phyloP scores from a whole-genome alignment of 2,888 invertebrate species.

The Acrobeloides nanus region DNA sequence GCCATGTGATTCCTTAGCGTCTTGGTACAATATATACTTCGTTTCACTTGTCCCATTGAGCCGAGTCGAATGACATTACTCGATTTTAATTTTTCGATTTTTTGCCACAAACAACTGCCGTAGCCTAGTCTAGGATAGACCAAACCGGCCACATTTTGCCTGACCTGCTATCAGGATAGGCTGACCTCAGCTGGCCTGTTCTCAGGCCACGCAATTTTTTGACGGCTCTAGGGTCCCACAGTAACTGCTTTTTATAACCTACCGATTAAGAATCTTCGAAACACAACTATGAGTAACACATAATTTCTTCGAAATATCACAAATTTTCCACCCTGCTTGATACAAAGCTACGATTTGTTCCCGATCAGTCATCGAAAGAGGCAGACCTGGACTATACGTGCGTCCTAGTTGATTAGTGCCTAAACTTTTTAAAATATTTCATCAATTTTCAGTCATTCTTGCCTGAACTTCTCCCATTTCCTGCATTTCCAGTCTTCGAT shows the following conservation, averaged over 20 bases:
- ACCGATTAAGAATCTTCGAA: constrained; percentile 50
- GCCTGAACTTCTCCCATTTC: constrained; percentile 27
- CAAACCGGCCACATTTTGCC: neutral
- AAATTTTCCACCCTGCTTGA: constrained; percentile 50
- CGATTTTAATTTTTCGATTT: too few species aligned
- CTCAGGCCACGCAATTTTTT: too few species aligned
- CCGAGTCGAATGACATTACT: too few species aligned
- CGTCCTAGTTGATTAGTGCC: constrained; percentile 51
- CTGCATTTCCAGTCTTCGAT: too few species aligned
- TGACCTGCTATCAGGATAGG: too few species aligned
- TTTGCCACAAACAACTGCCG: neutral
- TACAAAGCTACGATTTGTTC: constrained; percentile 47
- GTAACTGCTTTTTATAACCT: too few species aligned
- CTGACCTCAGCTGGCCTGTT: too few species aligned
- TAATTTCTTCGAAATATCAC: constrained; percentile 49
- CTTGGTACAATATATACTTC: too few species aligned
- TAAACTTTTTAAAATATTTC: too few species aligned
- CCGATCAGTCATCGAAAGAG: constrained; percentile 47
- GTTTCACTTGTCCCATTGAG: too few species aligned
- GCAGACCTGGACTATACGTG: constrained; percentile 48
- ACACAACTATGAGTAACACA: constrained; percentile 52
- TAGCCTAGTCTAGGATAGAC: neutral
- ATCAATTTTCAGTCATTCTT: constrained; percentile 26
- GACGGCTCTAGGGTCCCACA: too few species aligned
- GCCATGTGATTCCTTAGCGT: too few species aligned